These are phyloP conservation scores for Aix galericulata DNA, from an alignment of 2,113 vertebrate species.

Conservation along the genomic window DNA sequence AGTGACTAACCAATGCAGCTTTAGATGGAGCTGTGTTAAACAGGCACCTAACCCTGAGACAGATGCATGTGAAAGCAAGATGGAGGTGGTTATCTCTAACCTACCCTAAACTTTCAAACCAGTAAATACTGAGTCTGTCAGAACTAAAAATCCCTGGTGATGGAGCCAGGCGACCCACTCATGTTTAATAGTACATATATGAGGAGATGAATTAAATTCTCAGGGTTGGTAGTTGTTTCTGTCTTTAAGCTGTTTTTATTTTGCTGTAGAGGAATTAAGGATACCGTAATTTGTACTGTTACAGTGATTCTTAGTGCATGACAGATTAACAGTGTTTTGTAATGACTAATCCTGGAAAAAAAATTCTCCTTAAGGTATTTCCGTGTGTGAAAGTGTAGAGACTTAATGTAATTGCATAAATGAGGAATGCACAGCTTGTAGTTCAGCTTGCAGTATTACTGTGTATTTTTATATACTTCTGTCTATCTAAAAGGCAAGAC, in stretches of 20 bases:
- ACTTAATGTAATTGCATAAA: background rate
- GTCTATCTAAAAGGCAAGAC: background rate
- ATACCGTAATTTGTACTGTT: background rate
- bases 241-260: background rate
- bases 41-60: background rate
- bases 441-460: background rate
- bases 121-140: background rate
- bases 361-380: constrained; percentile 21
- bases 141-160: background rate
- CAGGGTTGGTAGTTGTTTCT: background rate
- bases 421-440: background rate
- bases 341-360: constrained; percentile 54
- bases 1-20: background rate
- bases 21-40: background rate
- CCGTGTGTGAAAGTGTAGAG: background rate
- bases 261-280: background rate
- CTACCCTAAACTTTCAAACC: background rate
- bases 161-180: background rate
- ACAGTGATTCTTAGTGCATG: constrained; percentile 25
- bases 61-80: background rate
- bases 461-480: background rate
- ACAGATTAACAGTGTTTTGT: constrained; percentile 46
- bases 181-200: background rate
- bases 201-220: background rate
- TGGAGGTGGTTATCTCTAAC: background rate